Conservation (phyloP, 2,888 invertebrate species). For the Andrena bicolor region DNA sequence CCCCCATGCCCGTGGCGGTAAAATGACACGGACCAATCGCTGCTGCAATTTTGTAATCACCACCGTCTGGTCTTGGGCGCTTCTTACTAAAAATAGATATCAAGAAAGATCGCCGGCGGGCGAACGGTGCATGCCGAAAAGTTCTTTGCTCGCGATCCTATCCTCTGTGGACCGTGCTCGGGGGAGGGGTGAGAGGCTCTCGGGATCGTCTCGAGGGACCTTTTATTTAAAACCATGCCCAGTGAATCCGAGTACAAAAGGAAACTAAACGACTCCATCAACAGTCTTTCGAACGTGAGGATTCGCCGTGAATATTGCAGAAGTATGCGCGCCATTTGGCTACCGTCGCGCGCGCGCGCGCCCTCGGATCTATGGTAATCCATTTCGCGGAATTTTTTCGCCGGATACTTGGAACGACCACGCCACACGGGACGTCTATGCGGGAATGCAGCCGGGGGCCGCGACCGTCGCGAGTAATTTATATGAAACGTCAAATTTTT, state of each 20-base stretch:
- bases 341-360: background rate
- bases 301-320: background rate
- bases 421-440: slow-evolving; percentile 7
- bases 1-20: slow-evolving; percentile 35
- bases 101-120: slow-evolving; percentile 38
- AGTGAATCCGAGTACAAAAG: no score
- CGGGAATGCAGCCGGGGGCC: background rate
- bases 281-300: background rate
- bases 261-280: no score
- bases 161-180: background rate
- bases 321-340: background rate
- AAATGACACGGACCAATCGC: slow-evolving; percentile 60
- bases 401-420: background rate
- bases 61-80: slow-evolving; percentile 49
- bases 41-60: slow-evolving; percentile 62
- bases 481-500: slow-evolving; percentile 74
- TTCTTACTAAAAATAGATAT: slow-evolving; percentile 60
- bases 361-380: background rate
- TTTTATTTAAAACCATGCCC: no score
- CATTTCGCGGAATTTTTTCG: background rate
- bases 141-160: slow-evolving; percentile 30
- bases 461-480: slow-evolving; percentile 59
- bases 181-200: background rate
- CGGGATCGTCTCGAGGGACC: background rate
- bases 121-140: slow-evolving; percentile 26